phyloP scores from a whole-genome alignment of 2,113 vertebrate species.

The Spizaetus ornatus region DNA sequence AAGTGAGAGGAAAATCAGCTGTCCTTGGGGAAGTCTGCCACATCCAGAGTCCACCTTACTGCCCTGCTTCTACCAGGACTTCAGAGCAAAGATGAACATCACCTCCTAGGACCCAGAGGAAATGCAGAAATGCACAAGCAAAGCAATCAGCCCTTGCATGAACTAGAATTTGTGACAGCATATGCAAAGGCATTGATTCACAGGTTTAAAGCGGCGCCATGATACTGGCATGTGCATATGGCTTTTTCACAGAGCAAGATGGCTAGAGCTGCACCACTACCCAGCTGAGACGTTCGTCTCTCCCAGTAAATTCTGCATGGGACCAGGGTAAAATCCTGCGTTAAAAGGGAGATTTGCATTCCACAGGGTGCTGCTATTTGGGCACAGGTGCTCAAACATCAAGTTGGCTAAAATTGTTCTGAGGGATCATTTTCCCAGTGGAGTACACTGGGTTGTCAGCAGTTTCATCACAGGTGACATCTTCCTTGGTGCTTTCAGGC shows the following conservation, averaged over 20 bases:
- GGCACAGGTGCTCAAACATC: rapidly evolving
- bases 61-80: not conserved
- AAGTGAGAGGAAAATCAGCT: not conserved
- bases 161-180: not conserved
- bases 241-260: rapidly evolving
- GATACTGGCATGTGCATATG: rapidly evolving
- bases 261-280: not conserved
- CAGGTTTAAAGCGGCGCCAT: rapidly evolving
- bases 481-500: not conserved
- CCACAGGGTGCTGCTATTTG: not conserved
- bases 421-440: not conserved
- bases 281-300: not conserved
- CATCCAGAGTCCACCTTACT: not conserved
- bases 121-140: not conserved
- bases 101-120: not conserved
- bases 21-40: not conserved
- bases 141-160: not conserved
- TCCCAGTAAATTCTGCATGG: not conserved
- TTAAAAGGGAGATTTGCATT: not conserved
- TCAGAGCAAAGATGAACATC: not conserved
- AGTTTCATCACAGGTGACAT: not conserved
- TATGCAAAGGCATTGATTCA: not conserved
- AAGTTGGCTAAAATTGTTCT: not conserved
- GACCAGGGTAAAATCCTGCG: not conserved
- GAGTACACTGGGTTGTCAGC: not conserved